A percentile compares a stretch with the other conserved stretches of the same genome.
phyloP scores from a whole-genome alignment of 2,888 invertebrate genomes.

The Melipona beecheii region DNA sequence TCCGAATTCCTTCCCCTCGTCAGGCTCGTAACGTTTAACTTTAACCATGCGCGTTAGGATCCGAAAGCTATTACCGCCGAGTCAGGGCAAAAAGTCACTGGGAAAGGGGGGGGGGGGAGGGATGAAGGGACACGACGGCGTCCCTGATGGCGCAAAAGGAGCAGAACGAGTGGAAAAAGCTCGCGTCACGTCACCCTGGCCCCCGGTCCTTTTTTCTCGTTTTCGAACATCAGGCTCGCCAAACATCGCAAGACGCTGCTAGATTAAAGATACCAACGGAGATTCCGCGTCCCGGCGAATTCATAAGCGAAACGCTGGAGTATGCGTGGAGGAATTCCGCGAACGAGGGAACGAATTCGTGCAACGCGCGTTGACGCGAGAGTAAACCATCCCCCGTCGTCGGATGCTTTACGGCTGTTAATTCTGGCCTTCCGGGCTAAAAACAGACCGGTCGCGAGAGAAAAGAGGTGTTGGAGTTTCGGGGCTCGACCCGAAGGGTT shows the following conservation, averaged over 20 bases:
- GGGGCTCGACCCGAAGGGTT: not conserved
- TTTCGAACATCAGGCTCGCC: slow-evolving; percentile 34
- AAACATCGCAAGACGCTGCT: slow-evolving; percentile 38
- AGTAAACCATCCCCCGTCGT: not conserved
- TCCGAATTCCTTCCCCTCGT: slow-evolving; percentile 69
- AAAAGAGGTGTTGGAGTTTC: not conserved
- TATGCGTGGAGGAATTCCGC: slow-evolving; percentile 44
- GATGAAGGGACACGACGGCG: not conserved
- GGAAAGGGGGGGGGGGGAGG: no score
- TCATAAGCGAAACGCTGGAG: slow-evolving; percentile 34
- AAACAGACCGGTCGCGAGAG: not conserved
- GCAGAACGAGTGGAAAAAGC: slow-evolving; percentile 49
- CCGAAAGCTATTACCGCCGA: slow-evolving; percentile 66
- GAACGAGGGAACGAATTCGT: not conserved
- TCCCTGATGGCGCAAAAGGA: slow-evolving; percentile 19
- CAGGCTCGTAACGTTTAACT: slow-evolving; percentile 67
- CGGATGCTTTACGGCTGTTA: slow-evolving; percentile 24
- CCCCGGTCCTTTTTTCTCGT: slow-evolving; percentile 33
- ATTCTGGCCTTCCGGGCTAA: slow-evolving; percentile 17
- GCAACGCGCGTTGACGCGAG: slow-evolving; percentile 26
- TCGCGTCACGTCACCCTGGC: slow-evolving; percentile 41
- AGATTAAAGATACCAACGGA: slow-evolving; percentile 57
- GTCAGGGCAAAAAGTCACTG: slow-evolving; percentile 43
- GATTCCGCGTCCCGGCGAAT: slow-evolving; percentile 22
- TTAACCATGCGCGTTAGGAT: slow-evolving; percentile 60